Percentiles rank a stretch among this genome's conserved stretches.
Conservation (phyloP, 1,140 invertebrate species). For the Riptortus pedestris region DNA sequence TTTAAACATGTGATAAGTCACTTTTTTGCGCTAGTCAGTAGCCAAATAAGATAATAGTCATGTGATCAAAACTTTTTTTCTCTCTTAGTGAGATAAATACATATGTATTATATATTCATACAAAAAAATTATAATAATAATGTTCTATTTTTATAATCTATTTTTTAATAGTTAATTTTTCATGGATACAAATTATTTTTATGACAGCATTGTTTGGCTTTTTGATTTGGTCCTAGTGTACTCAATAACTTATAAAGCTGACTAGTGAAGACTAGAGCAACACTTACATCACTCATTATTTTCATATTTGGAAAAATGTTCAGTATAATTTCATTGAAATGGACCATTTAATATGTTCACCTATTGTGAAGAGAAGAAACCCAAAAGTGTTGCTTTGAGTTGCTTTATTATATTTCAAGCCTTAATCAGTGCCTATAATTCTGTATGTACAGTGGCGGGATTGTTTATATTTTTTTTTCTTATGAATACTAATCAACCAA, state of each 20-base stretch:
- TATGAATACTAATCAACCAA: neutral
- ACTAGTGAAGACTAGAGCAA: conserved; percentile 8
- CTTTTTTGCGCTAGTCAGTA: conserved; percentile 17
- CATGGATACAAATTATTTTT: neutral
- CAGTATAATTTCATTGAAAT: too few relatives aligned
- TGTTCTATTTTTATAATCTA: conserved; percentile 11
- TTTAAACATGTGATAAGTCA: neutral
- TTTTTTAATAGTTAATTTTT: neutral
- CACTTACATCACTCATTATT: neutral
- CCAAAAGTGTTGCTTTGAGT: too few relatives aligned
- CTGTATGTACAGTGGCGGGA: neutral
- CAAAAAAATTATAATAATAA: neutral
- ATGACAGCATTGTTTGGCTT: neutral
- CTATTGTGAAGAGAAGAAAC: too few relatives aligned
- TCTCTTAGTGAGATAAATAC: neutral
- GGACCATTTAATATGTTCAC: too few relatives aligned
- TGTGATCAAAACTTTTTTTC: conserved; percentile 7
- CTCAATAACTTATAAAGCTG: neutral
- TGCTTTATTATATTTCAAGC: conserved; percentile 19
- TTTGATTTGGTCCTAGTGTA: neutral
- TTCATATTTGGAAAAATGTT: too few relatives aligned
- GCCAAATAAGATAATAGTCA: conserved; percentile 12
- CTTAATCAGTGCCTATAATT: conserved; percentile 24
- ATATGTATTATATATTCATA: neutral
- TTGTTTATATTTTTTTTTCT: neutral